Conservation (phyloP, 2,113 vertebrate genomes). For the Buteo buteo region DNA sequence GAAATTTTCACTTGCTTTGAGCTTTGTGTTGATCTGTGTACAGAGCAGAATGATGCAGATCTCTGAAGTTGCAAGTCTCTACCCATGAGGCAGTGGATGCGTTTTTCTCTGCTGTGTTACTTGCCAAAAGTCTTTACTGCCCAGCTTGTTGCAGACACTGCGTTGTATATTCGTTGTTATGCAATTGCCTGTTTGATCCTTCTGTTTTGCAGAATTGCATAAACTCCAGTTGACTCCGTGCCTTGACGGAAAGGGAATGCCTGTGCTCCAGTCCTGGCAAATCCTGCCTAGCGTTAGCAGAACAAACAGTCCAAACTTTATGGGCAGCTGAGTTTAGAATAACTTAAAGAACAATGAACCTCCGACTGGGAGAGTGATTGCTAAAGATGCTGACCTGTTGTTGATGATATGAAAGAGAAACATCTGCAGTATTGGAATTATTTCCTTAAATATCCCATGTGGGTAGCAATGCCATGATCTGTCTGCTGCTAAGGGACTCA, state of each 20-base stretch:
- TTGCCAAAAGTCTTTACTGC: neutral
- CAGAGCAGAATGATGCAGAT: accelerated
- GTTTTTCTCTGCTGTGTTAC: neutral
- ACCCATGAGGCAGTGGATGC: neutral
- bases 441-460: neutral
- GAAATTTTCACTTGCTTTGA: neutral
- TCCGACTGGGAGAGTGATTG: neutral
- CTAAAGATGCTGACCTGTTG: neutral
- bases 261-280: neutral
- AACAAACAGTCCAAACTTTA: neutral
- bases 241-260: neutral
- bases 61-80: neutral
- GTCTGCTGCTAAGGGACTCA: neutral
- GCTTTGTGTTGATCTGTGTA: neutral
- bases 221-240: neutral
- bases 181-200: neutral
- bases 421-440: neutral
- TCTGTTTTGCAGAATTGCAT: neutral
- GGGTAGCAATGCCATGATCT: accelerated
- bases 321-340: neutral
- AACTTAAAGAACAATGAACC: neutral
- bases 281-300: neutral
- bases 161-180: neutral
- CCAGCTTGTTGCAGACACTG: neutral
- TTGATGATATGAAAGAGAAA: neutral